Percentiles rank a stretch among this genome's conserved stretches.
phyloP scores from a whole-genome alignment of 2,888 invertebrate genomes.

The Anodontia alba region DNA sequence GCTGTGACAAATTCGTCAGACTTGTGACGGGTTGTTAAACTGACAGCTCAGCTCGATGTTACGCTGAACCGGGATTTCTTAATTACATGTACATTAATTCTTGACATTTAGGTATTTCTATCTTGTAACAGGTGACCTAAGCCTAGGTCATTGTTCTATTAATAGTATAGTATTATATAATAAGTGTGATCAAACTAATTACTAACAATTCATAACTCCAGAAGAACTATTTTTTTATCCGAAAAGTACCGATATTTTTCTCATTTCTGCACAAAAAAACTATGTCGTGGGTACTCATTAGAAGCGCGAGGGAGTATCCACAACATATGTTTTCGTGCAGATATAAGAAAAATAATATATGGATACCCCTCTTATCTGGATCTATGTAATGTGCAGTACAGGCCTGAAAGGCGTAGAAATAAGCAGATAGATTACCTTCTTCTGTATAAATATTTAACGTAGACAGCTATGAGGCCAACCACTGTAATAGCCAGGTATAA shows the following conservation, averaged over 20 bases:
- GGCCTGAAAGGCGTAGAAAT: too few relatives aligned
- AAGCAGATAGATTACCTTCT: constrained; percentile 63
- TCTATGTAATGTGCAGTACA: too few relatives aligned
- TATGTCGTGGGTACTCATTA: too few relatives aligned
- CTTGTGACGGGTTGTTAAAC: background rate
- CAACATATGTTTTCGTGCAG: too few relatives aligned
- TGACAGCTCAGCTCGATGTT: constrained; percentile 1
- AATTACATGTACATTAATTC: constrained; percentile 39
- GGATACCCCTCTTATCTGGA: too few relatives aligned
- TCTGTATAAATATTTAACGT: constrained; percentile 74
- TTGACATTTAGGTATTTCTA: constrained; percentile 19
- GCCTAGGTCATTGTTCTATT: constrained; percentile 11
- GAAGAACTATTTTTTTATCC: too few relatives aligned
- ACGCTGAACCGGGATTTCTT: constrained; percentile 16
- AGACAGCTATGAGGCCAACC: constrained; percentile 61
- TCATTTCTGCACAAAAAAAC: too few relatives aligned
- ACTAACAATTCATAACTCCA: constrained; percentile 17
- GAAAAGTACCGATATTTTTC: too few relatives aligned
- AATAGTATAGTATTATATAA: constrained; percentile 5
- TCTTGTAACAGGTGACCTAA: background rate
- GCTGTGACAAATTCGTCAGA: constrained; percentile 6
- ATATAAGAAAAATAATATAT: too few relatives aligned
- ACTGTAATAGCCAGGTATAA: constrained; percentile 64
- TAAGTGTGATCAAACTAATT: constrained; percentile 14
- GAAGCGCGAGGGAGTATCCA: too few relatives aligned